phyloP scores from a whole-genome alignment of 2,888 invertebrate species.

The Phorcus lineatus region DNA sequence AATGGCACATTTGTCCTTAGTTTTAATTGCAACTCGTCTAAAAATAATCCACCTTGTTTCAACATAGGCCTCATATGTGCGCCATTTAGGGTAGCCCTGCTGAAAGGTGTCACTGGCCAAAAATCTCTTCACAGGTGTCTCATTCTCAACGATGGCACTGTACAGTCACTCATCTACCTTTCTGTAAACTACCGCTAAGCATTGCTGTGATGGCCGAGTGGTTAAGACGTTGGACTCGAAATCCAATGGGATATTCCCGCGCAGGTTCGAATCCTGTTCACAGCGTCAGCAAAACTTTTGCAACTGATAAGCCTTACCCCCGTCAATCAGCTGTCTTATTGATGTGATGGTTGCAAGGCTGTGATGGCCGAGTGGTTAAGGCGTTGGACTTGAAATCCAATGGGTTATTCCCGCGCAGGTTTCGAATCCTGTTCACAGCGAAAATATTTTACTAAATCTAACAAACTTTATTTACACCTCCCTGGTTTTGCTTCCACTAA shows the following conservation, averaged over 20 bases:
- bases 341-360: not conserved
- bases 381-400: constrained; percentile 33
- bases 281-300: not conserved
- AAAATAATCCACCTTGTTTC: too few species aligned
- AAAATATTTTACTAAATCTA: not conserved
- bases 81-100: too few species aligned
- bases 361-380: constrained; percentile 33
- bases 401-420: constrained; percentile 30
- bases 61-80: too few species aligned
- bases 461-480: too few species aligned
- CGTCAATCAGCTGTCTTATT: not conserved
- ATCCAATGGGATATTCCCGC: constrained; percentile 49
- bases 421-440: constrained; percentile 29
- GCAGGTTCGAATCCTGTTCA: constrained; percentile 42
- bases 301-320: not conserved
- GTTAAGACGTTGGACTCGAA: constrained; percentile 49
- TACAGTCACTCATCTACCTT: too few species aligned
- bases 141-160: too few species aligned
- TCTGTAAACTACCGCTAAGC: not conserved
- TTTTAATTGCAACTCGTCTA: too few species aligned
- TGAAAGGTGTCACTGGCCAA: too few species aligned
- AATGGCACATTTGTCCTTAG: too few species aligned
- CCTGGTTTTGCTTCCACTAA: too few species aligned
- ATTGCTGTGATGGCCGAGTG: constrained; percentile 45
- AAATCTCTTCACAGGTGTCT: too few species aligned